phyloP scores from a whole-genome alignment of 1,140 invertebrate genomes.

The Medauroidea extradentata region DNA sequence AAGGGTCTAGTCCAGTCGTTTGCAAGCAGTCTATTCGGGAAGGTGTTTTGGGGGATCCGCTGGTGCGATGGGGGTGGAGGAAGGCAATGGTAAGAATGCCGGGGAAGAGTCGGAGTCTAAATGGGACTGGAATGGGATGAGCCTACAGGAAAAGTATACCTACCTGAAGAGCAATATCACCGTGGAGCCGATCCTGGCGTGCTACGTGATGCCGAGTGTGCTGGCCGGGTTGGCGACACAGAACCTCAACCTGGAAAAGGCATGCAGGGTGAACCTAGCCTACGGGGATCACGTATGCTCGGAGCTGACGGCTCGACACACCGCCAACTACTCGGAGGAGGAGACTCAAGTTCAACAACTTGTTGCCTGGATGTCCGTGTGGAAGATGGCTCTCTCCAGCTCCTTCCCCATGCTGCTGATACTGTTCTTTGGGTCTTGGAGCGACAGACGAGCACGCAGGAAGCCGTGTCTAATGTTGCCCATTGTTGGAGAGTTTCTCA shows the following conservation, averaged over 20 bases:
- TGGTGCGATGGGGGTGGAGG: no score
- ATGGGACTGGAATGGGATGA: constrained; percentile 3
- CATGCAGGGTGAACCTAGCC: constrained; percentile 71
- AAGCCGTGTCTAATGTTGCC: constrained; percentile 82
- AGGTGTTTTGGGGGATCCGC: no score
- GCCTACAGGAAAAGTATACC: constrained; percentile 35
- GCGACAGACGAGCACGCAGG: constrained; percentile 64
- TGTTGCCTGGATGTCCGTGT: constrained; percentile 69
- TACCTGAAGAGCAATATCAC: constrained; percentile 57
- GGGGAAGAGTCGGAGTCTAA: no score
- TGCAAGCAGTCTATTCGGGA: no score
- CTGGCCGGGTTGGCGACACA: constrained; percentile 72
- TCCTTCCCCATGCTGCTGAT: constrained; percentile 69
- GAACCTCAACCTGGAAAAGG: constrained; percentile 81
- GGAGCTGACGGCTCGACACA: constrained; percentile 62
- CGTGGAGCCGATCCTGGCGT: constrained; percentile 72
- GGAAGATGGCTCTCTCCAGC: constrained; percentile 74
- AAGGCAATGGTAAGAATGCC: no score
- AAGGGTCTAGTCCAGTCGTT: no score
- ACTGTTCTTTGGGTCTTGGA: constrained; percentile 74
- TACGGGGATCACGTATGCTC: constrained; percentile 67
- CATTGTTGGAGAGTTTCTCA: constrained; percentile 73
- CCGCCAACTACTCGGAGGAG: constrained; percentile 62
- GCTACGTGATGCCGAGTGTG: constrained; percentile 74
- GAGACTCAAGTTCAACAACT: constrained; percentile 69